Evolutionary conservation across 2,797 vertebrate species (phyloP).

Genomic region (Dallia pectoralis): DNA sequence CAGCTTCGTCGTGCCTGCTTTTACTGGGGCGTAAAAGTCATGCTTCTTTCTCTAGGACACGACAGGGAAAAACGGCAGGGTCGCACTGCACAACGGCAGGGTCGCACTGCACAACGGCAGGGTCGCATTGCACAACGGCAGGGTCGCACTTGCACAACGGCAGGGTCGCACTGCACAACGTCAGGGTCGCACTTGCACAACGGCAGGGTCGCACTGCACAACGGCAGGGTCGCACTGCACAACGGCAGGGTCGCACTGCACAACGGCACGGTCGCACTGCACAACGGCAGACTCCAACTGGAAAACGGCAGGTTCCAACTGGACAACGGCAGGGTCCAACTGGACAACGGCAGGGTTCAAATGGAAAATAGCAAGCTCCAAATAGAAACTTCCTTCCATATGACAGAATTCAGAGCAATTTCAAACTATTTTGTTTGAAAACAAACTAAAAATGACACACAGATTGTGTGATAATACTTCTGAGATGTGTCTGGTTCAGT

Average conservation of each 20-base stretch:
- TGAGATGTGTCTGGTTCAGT: not conserved
- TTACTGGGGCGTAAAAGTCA: conserved; percentile 55
- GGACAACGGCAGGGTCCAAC: no score
- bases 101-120: not conserved
- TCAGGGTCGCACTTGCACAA: not conserved
- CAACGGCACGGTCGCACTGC: no score
- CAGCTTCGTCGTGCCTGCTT: conserved; percentile 35
- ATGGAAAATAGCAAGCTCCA: not conserved
- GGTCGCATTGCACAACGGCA: no score
- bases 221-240: no score
- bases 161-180: no score
- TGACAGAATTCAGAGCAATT: not conserved
- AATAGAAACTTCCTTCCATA: not conserved
- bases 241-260: no score
- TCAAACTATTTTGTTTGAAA: not conserved
- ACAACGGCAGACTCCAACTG: not conserved
- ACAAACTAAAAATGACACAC: conserved; percentile 22
- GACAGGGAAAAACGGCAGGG: not conserved
- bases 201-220: no score
- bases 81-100: no score
- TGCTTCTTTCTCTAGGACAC: conserved; percentile 49
- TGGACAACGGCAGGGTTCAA: no score
- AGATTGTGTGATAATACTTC: conserved; percentile 17
- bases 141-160: no score
- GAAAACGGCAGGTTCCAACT: no score